Evolutionary conservation across 2,797 vertebrate species (phyloP), one percentile per base, ranked within the genome.

Genomic region (Sparus aurata): DNA sequence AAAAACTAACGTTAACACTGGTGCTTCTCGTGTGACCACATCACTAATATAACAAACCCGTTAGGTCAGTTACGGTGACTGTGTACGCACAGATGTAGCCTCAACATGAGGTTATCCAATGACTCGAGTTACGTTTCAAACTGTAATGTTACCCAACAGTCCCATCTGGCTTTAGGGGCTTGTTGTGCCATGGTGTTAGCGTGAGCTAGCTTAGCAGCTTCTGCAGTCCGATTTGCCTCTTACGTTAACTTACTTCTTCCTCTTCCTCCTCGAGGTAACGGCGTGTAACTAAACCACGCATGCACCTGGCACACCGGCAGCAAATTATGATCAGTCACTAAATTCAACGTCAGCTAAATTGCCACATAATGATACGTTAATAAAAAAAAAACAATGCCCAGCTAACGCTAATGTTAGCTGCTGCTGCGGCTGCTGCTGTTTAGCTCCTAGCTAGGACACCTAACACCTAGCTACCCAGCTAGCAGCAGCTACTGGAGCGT

Each of bases 401-500:
- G 77, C 83, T 79, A 67, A 60, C 22, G 55, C 34, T 49, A 12
- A 27, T 17, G 46, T 45, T 80, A 76, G 77, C 80, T 38, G 38
- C 30, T 34, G 30, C 6, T 30, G 27, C 5, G 30, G n/a, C n/a
- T 34, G 30, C 43, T 66, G 49, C 17, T 12, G 16, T 65, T 62
- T 91, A 91, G 87, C 91, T 23, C 45, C 25, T 30, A 77, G 80
- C 84, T 85, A 73, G 25, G 53, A 69, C 75, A 55, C 13, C 10
- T 64, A 80, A 46, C 72, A 72, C 55, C 47, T 78, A 80, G 84
- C 85, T 71, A 2, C 1, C 12, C 20, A 22, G 76, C 69, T 87
- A 86, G 41, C 77, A 67, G 5, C 54, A 59, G 72, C 72, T 38
- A 38, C 38, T 38, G 38, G 72, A 78, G 12, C 76, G 27, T 45